A percentile compares a stretch with the other conserved stretches of the same genome.
These are phyloP conservation scores for Montipora capricornis DNA, from an alignment of 64 coral and sea anemone species.

Conservation along the genomic window DNA sequence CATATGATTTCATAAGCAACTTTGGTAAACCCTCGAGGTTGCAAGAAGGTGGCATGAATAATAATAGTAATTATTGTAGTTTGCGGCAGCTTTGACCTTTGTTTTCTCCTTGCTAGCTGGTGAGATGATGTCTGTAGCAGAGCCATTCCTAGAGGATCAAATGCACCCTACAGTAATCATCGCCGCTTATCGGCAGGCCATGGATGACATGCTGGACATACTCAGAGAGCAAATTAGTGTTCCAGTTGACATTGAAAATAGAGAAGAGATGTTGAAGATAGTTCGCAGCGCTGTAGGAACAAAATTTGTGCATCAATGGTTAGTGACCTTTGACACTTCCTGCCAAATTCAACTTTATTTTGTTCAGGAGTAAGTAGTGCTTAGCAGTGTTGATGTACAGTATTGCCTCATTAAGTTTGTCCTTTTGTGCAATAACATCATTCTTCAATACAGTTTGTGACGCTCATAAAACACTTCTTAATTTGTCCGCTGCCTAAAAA, in stretches of 20 bases:
- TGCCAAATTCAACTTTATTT: neutral
- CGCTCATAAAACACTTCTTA: no score
- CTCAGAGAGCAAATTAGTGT: conserved; percentile 93
- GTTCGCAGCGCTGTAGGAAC: conserved; percentile 95
- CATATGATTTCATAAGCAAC: no score
- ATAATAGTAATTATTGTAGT: neutral
- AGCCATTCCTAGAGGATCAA: conserved; percentile 93
- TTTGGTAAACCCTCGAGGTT: no score
- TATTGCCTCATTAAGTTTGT: no score
- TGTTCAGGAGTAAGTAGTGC: no score
- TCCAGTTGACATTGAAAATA: conserved; percentile 93
- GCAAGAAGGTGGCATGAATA: no score
- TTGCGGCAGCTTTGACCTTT: neutral
- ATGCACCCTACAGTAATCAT: conserved; percentile 98
- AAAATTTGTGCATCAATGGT: conserved; percentile 99
- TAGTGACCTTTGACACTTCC: neutral
- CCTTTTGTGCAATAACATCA: no score
- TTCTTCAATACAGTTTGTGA: no score
- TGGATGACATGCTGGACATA: conserved; percentile 95
- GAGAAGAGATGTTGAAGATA: conserved; percentile 97
- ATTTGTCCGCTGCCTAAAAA: no score
- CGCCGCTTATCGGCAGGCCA: conserved; percentile 89
- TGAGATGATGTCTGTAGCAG: conserved; percentile 97
- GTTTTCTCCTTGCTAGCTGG: conserved; percentile 64
- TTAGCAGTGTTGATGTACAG: no score